phyloP scores from a whole-genome alignment of 2,113 vertebrate genomes.

The Okapia johnstoni region DNA sequence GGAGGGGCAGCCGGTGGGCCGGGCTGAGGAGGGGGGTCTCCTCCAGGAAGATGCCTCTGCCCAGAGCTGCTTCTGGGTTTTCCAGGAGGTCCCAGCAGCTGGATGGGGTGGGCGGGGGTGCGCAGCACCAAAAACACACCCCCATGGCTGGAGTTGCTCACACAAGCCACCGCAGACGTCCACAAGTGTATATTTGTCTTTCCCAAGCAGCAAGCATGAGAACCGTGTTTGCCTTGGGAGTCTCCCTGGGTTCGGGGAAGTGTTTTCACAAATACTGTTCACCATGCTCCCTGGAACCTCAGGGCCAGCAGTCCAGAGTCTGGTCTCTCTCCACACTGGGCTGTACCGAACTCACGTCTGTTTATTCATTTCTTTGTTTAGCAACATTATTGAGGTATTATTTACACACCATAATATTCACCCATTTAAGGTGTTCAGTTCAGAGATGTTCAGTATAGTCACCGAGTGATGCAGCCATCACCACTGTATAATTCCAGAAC shows the following conservation, averaged over 20 bases:
- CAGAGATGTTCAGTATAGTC: too few relatives aligned
- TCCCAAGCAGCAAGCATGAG: neutral
- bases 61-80: neutral
- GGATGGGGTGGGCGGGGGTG: neutral
- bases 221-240: neutral
- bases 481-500: neutral
- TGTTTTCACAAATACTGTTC: neutral
- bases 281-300: neutral
- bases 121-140: accelerated
- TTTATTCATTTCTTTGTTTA: neutral
- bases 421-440: neutral
- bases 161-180: accelerated
- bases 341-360: neutral
- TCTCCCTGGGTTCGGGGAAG: neutral
- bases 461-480: too few relatives aligned
- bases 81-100: neutral
- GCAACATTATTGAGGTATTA: neutral
- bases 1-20: neutral
- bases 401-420: neutral
- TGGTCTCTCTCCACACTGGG: neutral
- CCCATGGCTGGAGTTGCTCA: neutral
- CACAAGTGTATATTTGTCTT: neutral
- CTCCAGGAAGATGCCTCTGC: neutral
- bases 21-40: neutral
- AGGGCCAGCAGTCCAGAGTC: accelerated